A percentile compares a stretch with the other conserved stretches of the same genome.
These are phyloP conservation scores for Anthopleura xanthogrammica DNA, from an alignment of 92 coral and sea anemone genomes.

Conservation along the genomic window DNA sequence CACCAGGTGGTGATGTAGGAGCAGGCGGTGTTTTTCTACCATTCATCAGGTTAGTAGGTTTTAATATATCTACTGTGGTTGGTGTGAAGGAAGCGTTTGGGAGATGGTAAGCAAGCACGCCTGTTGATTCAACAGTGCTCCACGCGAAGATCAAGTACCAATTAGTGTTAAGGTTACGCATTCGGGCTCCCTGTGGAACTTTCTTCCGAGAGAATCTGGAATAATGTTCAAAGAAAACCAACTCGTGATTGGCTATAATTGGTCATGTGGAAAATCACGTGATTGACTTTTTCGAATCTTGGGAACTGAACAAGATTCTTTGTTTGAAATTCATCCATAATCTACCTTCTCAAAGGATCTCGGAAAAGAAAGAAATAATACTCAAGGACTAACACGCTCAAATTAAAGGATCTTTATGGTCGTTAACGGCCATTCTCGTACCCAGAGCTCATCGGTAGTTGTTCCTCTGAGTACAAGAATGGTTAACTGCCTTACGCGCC, in stretches of 20 bases:
- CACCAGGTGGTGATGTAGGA: constrained; percentile 46
- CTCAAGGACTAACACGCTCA: neutral
- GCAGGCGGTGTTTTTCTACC: constrained; percentile 49
- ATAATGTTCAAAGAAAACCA: neutral
- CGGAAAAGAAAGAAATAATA: neutral
- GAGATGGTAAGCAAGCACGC: constrained; percentile 52
- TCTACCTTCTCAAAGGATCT: neutral
- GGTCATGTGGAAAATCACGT: neutral
- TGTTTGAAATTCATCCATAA: no score
- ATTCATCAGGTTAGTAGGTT: constrained; percentile 48
- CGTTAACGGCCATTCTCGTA: no score
- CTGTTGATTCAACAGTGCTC: constrained; percentile 62
- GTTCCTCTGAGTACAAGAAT: no score
- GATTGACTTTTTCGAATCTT: neutral
- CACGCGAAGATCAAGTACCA: constrained; percentile 82
- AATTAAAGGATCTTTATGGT: no score
- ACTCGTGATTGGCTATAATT: no score
- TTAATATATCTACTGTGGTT: constrained; percentile 45
- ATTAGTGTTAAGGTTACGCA: constrained; percentile 52
- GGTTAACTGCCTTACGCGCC: no score
- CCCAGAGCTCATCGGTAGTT: no score
- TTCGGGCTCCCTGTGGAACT: constrained; percentile 42
- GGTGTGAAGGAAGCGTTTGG: constrained; percentile 62
- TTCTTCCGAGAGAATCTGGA: constrained; percentile 70
- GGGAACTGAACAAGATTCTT: no score